phyloP scores from a whole-genome alignment of 2,888 invertebrate species.

The Cephus nigrinus region DNA sequence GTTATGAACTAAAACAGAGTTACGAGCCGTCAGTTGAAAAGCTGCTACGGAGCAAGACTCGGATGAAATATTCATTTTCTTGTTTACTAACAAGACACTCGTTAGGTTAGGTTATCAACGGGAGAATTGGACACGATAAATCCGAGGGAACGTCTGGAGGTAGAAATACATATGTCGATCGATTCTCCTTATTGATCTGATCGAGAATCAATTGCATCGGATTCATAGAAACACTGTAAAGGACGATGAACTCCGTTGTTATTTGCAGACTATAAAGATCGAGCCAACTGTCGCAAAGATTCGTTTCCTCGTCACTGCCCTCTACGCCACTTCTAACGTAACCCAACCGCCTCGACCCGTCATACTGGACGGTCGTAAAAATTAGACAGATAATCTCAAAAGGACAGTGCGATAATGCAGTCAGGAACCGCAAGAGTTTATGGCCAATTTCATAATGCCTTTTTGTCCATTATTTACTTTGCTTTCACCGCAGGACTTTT shows the following conservation, averaged over 20 bases:
- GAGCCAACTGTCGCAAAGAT: not conserved
- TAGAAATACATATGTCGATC: not conserved
- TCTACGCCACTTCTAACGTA: not conserved
- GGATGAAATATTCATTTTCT: constrained; percentile 40
- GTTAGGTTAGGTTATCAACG: constrained; percentile 34
- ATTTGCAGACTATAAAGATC: not conserved
- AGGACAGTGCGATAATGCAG: not conserved
- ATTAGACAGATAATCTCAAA: not conserved
- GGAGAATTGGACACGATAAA: constrained; percentile 18
- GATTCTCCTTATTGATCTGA: not conserved
- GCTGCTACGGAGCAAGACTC: not conserved
- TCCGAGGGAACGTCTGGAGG: not conserved
- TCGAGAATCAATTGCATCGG: not conserved
- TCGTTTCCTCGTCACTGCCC: not conserved
- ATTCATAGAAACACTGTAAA: not conserved
- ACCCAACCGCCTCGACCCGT: not conserved
- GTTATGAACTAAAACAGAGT: not conserved
- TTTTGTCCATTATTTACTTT: not conserved
- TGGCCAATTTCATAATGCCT: not conserved
- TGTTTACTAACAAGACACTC: constrained; percentile 37
- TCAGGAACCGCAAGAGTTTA: not conserved
- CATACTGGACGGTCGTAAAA: not conserved
- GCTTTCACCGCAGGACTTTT: not conserved
- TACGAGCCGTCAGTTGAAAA: not conserved
- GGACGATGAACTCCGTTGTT: not conserved